A percentile compares a stretch with the other conserved stretches of the same genome.
Conservation (phyloP, 1,140 invertebrate genomes). For the Phymorhynchus buccinoides region DNA sequence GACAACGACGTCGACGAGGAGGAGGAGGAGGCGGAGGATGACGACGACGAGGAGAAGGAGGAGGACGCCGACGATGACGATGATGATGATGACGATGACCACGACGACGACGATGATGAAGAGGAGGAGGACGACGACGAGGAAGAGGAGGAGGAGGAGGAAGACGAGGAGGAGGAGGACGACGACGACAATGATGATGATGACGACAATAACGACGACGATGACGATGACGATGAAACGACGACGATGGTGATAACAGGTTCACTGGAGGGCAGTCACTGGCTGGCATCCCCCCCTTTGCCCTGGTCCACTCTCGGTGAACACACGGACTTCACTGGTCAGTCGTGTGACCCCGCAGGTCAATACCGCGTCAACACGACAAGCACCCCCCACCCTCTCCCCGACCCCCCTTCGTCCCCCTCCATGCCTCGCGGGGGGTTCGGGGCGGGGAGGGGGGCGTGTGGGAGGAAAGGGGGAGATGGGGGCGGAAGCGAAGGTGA, state of each 20-base stretch:
- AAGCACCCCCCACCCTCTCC: not conserved
- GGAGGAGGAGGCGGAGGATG: too few relatives aligned
- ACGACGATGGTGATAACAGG: not conserved
- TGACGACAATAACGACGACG: too few relatives aligned
- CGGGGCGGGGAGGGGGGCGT: constrained; percentile 5
- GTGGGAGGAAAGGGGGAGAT: not conserved
- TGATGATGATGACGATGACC: too few relatives aligned
- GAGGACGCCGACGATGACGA: too few relatives aligned
- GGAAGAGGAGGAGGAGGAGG: too few relatives aligned
- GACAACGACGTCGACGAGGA: too few relatives aligned
- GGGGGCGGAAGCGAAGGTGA: not conserved
- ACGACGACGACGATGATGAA: too few relatives aligned
- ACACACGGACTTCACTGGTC: not conserved
- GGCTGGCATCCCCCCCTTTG: not conserved
- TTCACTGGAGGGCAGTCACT: not conserved
- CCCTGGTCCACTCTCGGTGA: not conserved
- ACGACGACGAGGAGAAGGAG: too few relatives aligned
- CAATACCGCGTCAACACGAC: not conserved
- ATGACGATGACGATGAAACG: not conserved
- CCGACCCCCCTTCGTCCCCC: too few relatives aligned
- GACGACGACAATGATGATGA: too few relatives aligned
- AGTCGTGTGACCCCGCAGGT: not conserved
- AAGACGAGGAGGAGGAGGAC: too few relatives aligned
- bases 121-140: too few relatives aligned
- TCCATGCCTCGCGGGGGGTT: not conserved